Base-by-base conservation (phyloP, 2,888 invertebrate species). In the Glyphotaelius pellucidus region DNA sequence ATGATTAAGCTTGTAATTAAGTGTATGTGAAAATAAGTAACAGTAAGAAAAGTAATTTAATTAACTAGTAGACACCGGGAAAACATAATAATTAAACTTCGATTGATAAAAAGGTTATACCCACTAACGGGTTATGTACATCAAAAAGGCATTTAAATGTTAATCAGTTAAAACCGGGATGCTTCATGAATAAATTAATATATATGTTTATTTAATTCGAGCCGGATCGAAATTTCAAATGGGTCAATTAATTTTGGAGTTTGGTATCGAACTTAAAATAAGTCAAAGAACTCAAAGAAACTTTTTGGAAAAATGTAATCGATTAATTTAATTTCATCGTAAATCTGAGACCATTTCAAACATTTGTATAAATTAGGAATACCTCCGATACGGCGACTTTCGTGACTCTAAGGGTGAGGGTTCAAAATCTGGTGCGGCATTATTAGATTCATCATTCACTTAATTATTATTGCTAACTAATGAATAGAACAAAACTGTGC, bases 131-230 rank as follows among this genome's bases (percentile, higher is more conserved):
- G 32, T 35, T 25, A 32, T 31, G 81, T 83, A 91, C 80, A 92
- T 91, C 92, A 91, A 91, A 91, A 90, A 89, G 89, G 86, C 86
- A 91, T 92, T 91, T 89, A 91, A 92, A 92, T 92, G 91, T 91
- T 92, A 92, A 92, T 92, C 89, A 90, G 91, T 67, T 83, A 88
- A 85, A 92, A 91, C 92, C 89, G 32, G 89, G 91, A 92, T 89
- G 89, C 83, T 90, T 86, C 90, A 90, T 92, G 92, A 92, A 92
- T 92, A 92, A 92, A 92, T 92, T 92, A 38, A n/a, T 12, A 85
- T 38, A 38, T 38, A 38, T 12, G 38, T 85, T 42, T 85, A n/a
- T 85, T 85, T 38, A 85, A 35, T 85, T 42, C 11, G 15, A 35
- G 35, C 42, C n/a, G n/a, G 42, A 85, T 38, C 85, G 85, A 85